phyloP scores from a whole-genome alignment of 2,113 vertebrate species.

The Pleuronectes platessa region DNA sequence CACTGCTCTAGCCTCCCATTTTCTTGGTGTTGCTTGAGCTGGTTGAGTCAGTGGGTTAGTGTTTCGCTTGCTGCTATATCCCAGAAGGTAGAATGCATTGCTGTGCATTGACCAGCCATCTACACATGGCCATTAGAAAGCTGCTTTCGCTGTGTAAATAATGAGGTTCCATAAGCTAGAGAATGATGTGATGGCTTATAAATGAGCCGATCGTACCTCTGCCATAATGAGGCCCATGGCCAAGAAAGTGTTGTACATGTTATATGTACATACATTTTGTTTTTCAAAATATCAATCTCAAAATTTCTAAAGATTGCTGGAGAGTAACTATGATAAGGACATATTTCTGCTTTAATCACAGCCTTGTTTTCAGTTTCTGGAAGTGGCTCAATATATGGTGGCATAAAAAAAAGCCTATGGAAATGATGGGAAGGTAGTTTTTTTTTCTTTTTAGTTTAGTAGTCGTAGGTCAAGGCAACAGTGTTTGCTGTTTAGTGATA shows the following conservation, averaged over 20 bases:
- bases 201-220: constrained; percentile 15
- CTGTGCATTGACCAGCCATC: constrained; percentile 12
- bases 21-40: constrained; percentile 12
- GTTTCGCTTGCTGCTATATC: constrained; percentile 16
- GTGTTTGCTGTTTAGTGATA: not conserved
- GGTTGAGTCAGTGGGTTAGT: constrained; percentile 13
- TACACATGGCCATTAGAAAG: constrained; percentile 13
- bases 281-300: not conserved
- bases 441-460: not conserved
- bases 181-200: not conserved
- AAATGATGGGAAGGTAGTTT: not conserved
- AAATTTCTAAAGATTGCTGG: not conserved
- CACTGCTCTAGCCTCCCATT: not conserved
- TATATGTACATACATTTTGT: not conserved
- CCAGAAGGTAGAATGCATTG: not conserved
- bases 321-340: not conserved
- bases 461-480: not conserved
- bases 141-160: constrained; percentile 10
- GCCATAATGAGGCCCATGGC: constrained; percentile 30
- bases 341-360: not conserved
- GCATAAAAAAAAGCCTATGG: not conserved
- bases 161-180: constrained; percentile 19
- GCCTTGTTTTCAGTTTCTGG: not conserved
- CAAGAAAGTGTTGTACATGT: constrained; percentile 1
- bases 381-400: not conserved